Conservation (phyloP, 2,113 vertebrate genomes). For the Catharus fuscescens region DNA sequence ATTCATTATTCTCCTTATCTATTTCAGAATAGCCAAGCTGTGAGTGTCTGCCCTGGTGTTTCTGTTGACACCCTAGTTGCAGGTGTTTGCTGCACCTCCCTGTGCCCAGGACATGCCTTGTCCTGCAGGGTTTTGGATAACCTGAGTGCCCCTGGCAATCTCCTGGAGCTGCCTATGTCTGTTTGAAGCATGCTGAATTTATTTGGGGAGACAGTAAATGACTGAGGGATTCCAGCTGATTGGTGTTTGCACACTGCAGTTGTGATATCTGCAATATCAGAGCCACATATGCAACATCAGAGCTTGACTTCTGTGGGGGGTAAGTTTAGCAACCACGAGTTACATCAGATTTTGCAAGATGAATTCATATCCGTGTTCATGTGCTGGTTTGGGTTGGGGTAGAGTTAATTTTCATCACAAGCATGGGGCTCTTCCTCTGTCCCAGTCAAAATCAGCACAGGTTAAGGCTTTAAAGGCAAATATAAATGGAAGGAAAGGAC, state of each 20-base stretch:
- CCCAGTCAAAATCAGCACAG: not conserved
- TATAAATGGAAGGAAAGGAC: not conserved
- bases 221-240: not conserved
- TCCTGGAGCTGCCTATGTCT: accelerated
- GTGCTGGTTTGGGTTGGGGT: not conserved
- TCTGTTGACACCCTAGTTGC: not conserved
- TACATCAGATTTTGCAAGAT: not conserved
- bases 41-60: not conserved
- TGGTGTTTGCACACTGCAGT: not conserved
- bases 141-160: accelerated
- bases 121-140: not conserved
- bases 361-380: not conserved
- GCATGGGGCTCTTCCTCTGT: not conserved
- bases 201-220: not conserved
- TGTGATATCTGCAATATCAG: accelerated
- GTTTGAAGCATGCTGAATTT: not conserved
- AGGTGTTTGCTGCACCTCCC: not conserved
- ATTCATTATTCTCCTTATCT: not conserved
- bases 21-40: not conserved
- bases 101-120: not conserved
- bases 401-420: not conserved
- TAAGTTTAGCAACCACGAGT: not conserved
- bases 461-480: not conserved
- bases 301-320: not conserved
- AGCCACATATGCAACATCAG: not conserved